phyloP scores from a whole-genome alignment of 2,888 invertebrate genomes.

The Graphium colonna region DNA sequence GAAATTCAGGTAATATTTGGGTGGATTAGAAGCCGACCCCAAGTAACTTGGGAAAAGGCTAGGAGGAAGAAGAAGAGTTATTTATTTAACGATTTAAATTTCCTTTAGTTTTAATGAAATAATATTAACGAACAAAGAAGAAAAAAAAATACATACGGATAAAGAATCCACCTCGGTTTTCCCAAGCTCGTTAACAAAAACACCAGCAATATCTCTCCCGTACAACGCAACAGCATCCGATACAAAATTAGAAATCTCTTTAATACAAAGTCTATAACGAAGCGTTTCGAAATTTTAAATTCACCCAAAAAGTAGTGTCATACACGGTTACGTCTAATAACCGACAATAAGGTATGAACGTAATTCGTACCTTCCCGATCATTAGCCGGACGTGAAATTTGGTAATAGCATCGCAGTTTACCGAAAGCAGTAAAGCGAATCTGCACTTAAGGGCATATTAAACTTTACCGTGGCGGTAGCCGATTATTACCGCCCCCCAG shows the following conservation, averaged over 20 bases:
- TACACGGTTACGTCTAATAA: constrained; percentile 46
- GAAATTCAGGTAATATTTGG: too few relatives aligned
- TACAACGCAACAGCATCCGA: too few relatives aligned
- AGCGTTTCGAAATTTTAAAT: constrained; percentile 4
- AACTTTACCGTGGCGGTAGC: constrained; percentile 58
- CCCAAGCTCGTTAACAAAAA: too few relatives aligned
- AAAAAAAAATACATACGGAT: too few relatives aligned
- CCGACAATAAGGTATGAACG: constrained; percentile 41
- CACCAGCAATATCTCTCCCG: too few relatives aligned
- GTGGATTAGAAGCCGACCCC: too few relatives aligned
- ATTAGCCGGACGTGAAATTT: constrained; percentile 56
- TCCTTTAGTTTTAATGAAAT: too few relatives aligned
- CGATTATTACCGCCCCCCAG: constrained; percentile 59
- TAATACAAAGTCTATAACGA: background rate
- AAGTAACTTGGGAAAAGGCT: too few relatives aligned
- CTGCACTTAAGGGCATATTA: constrained; percentile 58
- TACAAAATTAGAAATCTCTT: background rate
- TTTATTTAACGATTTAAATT: too few relatives aligned
- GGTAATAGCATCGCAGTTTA: constrained; percentile 46
- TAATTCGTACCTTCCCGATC: constrained; percentile 59
- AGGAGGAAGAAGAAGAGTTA: too few relatives aligned
- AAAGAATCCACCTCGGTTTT: too few relatives aligned
- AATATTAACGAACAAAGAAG: too few relatives aligned
- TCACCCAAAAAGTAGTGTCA: constrained; percentile 40
- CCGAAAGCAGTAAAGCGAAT: constrained; percentile 47